Base-by-base conservation (phyloP, 2,797 vertebrate genomes). In the Tragopan temminckii region DNA sequence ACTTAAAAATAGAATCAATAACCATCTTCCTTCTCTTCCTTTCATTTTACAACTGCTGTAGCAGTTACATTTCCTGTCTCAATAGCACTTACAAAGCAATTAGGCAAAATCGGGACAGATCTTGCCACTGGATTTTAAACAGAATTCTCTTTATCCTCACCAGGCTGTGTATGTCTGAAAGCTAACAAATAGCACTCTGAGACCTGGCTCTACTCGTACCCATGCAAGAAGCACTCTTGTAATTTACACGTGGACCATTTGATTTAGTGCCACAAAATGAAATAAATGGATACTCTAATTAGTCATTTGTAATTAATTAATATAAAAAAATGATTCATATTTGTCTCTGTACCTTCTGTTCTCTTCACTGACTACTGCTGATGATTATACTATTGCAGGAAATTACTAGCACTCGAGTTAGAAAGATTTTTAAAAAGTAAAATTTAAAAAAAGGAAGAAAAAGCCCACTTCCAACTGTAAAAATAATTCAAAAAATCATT, bases 1-100 rank as follows among this genome's bases (percentile, higher is more conserved):
- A 81, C 80, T 92, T 96, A 94, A 95, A 96, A 95, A 95, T 93
- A 97, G 92, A 85, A 33, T 95, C 94, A 91, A 79, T 93, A 92
- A 89, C 87, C 64, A 58, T 90, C 89, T 95, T 97, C 81, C 72
- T 95, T 92, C 76, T 87, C 84, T 94, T 78, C 77, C 77, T 97
- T 94, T 93, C 85, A 55, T 92, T 95, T 92, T 93, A 89, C 77
- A 84, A 95, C 93, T 88, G 92, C 93, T 90, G 52, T 77, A 91
- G 82, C 93, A 94, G 85, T 76, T 95, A 92, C 70, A 86, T 93
- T 94, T 96, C 90, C 93, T 96, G 87, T 92, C 87, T 94, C 81
- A 92, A 88, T 79, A 88, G 90, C 67, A 91, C 93, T 96, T 96
- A 84, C 0, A 45, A 88, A 88, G 82, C 93, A 95, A 95, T 97